These are phyloP conservation scores for Trypoxylon attenuatum DNA, from an alignment of 2,888 invertebrate species.

Conservation along the genomic window DNA sequence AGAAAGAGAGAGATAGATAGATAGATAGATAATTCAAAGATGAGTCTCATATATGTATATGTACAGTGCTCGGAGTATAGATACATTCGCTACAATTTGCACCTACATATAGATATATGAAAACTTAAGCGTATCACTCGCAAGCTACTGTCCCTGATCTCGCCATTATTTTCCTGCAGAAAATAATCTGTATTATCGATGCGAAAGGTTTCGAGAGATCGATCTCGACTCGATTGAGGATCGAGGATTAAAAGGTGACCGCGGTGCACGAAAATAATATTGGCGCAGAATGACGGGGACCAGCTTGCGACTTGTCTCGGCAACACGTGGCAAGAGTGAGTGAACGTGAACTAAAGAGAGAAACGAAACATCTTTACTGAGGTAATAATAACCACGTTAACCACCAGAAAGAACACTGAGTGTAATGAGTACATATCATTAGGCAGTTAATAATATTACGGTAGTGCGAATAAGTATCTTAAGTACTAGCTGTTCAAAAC, in stretches of 20 bases:
- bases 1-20: no score
- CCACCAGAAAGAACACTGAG: constrained; percentile 69
- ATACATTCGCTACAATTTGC: constrained; percentile 64
- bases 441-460: constrained; percentile 59
- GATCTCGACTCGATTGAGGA: neutral
- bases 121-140: constrained; percentile 57
- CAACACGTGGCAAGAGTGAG: constrained; percentile 68
- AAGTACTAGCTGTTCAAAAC: constrained; percentile 74
- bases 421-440: constrained; percentile 68
- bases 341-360: constrained; percentile 64
- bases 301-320: constrained; percentile 56
- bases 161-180: constrained; percentile 40
- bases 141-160: constrained; percentile 46
- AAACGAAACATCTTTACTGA: constrained; percentile 66
- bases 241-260: neutral
- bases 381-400: constrained; percentile 65
- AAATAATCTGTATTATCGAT: neutral
- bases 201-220: neutral
- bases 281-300: constrained; percentile 24
- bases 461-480: constrained; percentile 68
- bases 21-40: no score
- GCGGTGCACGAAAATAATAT: constrained; percentile 36
- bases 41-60: constrained; percentile 61
- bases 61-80: constrained; percentile 60
- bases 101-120: constrained; percentile 49